Percentiles rank a stretch among this genome's conserved stretches.
Evolutionary conservation across 2,888 invertebrate genomes (phyloP).

Genomic region (Tetranychus piercei): DNA sequence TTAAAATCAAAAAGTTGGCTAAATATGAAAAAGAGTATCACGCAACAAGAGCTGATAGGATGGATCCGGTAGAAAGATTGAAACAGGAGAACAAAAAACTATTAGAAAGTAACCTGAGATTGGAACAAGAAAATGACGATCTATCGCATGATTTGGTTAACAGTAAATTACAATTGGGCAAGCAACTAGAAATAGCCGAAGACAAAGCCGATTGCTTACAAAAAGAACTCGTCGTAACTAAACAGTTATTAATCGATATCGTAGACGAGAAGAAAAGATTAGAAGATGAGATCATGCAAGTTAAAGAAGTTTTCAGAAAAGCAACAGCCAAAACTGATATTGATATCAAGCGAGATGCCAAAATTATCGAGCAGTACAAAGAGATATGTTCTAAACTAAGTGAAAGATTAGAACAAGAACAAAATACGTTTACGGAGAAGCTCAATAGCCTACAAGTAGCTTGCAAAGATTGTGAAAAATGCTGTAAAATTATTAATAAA

Average conservation of each 20-base stretch:
- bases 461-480: neutral
- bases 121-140: conserved; percentile 43
- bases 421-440: conserved; percentile 30
- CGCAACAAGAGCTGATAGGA: conserved; percentile 45
- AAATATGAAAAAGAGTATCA: conserved; percentile 84
- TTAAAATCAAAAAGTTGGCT: conserved; percentile 66
- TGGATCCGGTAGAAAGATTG: conserved; percentile 37
- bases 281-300: conserved; percentile 42
- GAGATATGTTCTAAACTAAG: conserved; percentile 50
- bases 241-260: conserved; percentile 41
- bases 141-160: conserved; percentile 42
- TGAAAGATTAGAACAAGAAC: conserved; percentile 56
- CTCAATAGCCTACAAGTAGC: neutral
- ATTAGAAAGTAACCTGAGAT: conserved; percentile 38
- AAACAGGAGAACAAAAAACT: conserved; percentile 37
- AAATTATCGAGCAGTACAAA: conserved; percentile 77
- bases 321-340: conserved; percentile 54
- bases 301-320: conserved; percentile 47
- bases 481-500: neutral
- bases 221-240: conserved; percentile 33
- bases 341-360: conserved; percentile 46
- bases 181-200: conserved; percentile 32
- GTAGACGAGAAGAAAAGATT: conserved; percentile 53
- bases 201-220: conserved; percentile 35
- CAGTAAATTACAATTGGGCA: conserved; percentile 37